Base-by-base conservation (phyloP, 2,797 vertebrate species). In the Danio tinwini region DNA sequence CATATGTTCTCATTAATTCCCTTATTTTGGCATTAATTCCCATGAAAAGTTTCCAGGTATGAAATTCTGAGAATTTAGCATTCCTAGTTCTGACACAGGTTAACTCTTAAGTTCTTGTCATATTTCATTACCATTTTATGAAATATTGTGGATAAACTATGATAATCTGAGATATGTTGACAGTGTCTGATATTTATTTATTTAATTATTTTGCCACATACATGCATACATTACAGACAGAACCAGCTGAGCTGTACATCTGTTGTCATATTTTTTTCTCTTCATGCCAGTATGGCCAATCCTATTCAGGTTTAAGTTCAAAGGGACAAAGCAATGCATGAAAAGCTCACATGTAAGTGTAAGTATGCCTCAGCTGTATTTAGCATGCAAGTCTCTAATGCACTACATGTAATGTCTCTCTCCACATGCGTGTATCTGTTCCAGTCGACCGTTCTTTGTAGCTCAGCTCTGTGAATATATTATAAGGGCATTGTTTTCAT, bases 401-500 rank as follows among this genome's bases (percentile, higher is more conserved):
- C 44, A 44, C 13, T 29, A 58, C 17, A 58, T 29, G 53, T 19
- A 29, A 58, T 8, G 13, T 56, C 52, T 72, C 39, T 72, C 21
- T 74, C 44, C 44, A 21, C 16, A 47, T 21, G 14, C 21, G 61
- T 47, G 11, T 29, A 74, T 14, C 5, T 19, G 11, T n/a, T 74
- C 14, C 29, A 49, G 14, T 61, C 9, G 49, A 8, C 1, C 4
- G 5, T 50, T 50, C 21, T n/a, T 16, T 10, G 55, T 47, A 45
- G 44, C 7, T 74, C 13, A 47, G 49, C 71, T 69, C 50, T 17
- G 47, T 52, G 62, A 67, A 73, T 78, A 76, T 10, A 5, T 63
- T 19, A 62, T n/a, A 59, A 62, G 40, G 29, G 74, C 58, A 14
- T 37, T 78, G 42, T 78, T 78, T 81, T 78, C 50, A 69, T 39